These are phyloP conservation scores for Pycnonotus jocosus DNA, from an alignment of 2,113 vertebrate genomes.

Conservation along the genomic window DNA sequence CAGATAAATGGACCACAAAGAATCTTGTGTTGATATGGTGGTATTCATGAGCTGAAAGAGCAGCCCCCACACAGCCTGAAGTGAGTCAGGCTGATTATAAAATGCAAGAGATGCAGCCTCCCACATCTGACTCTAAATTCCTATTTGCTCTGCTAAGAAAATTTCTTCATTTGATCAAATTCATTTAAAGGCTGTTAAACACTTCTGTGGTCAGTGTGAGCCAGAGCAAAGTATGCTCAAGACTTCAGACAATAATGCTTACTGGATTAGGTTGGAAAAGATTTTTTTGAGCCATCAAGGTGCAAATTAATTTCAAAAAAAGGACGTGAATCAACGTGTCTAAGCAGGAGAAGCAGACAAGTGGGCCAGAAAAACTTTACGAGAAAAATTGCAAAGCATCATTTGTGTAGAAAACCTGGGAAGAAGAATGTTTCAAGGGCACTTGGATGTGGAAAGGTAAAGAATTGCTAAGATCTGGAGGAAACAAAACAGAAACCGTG, in stretches of 20 bases:
- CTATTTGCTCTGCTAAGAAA: slow-evolving; percentile 10
- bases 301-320: background rate
- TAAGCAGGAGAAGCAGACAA: background rate
- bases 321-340: background rate
- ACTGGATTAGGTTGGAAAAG: background rate
- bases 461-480: background rate
- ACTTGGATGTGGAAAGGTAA: background rate
- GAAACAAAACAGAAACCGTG: background rate
- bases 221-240: background rate
- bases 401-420: background rate
- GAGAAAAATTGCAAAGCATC: background rate
- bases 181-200: background rate
- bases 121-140: slow-evolving; percentile 68
- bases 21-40: slow-evolving; percentile 60
- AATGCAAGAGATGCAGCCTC: slow-evolving; percentile 69
- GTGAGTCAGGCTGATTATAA: slow-evolving; percentile 77
- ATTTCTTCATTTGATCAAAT: background rate
- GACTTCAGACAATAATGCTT: background rate
- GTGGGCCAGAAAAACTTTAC: background rate
- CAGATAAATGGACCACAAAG: slow-evolving; percentile 44
- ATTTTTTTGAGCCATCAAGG: background rate
- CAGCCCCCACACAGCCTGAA: slow-evolving; percentile 69
- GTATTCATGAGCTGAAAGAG: slow-evolving; percentile 66
- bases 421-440: background rate
- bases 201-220: background rate